These are phyloP conservation scores for Ochlodes sylvanus DNA, from an alignment of 2,888 invertebrate genomes.

Conservation along the genomic window DNA sequence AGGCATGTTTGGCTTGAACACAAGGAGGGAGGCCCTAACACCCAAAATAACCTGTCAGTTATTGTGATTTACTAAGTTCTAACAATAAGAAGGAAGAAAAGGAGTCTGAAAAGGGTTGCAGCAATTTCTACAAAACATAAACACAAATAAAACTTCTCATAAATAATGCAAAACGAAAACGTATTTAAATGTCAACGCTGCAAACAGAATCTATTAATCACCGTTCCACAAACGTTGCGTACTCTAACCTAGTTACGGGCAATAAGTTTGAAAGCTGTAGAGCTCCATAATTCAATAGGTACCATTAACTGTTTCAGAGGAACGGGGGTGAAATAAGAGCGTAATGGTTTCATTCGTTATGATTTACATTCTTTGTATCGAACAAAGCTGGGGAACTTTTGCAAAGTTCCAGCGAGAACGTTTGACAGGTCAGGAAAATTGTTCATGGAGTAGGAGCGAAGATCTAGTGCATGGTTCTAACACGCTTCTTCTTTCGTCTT, in stretches of 20 bases:
- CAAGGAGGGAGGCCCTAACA: too few relatives aligned
- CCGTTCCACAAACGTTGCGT: slow-evolving; percentile 30
- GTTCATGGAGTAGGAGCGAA: neutral
- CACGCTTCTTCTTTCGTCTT: too few relatives aligned
- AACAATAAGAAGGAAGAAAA: neutral
- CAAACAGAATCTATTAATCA: slow-evolving; percentile 36
- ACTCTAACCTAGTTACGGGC: slow-evolving; percentile 35
- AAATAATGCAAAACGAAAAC: slow-evolving; percentile 29
- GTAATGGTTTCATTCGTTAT: slow-evolving; percentile 33
- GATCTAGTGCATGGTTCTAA: too few relatives aligned
- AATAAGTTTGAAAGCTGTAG: slow-evolving; percentile 34
- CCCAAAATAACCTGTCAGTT: too few relatives aligned
- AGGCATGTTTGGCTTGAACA: too few relatives aligned
- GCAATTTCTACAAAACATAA: neutral
- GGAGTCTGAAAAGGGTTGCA: neutral
- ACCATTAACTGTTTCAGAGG: slow-evolving; percentile 31
- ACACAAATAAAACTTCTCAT: slow-evolving; percentile 14
- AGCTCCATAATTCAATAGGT: slow-evolving; percentile 35
- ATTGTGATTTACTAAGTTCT: too few relatives aligned
- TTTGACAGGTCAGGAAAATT: neutral
- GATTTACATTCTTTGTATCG: slow-evolving; percentile 34
- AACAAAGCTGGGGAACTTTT: neutral
- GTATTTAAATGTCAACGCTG: slow-evolving; percentile 36
- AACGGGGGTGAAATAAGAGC: slow-evolving; percentile 31
- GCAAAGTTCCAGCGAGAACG: neutral